Evolutionary conservation across 2,113 vertebrate genomes (phyloP), one percentile per base, ranked within the genome.

Genomic region (Aegotheles bennettii): DNA sequence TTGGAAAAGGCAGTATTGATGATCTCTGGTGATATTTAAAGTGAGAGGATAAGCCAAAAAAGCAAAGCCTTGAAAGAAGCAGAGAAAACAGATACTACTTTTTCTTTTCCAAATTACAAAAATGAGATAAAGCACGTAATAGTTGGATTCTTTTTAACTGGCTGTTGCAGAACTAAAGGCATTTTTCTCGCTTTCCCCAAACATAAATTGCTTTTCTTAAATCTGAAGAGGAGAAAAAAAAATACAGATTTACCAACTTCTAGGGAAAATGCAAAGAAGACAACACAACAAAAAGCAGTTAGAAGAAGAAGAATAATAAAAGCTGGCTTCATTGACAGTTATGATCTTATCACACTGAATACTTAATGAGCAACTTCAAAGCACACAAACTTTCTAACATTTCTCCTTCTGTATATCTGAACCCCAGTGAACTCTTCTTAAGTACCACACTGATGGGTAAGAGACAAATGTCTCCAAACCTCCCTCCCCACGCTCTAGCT

Each of bases 401-500:
- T 63, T 36, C 38, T 23, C 81, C 19, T 29, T 83, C 47, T 53
- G 23, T 77, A 1, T 23, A 63, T 28, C 51, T 11, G 31, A 80
- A 38, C 12, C n/a, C 31, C 68, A 67, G 13, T 1, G 10, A 67
- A 77, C 57, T 59, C 38, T 82, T 26, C 73, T 63, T 56, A 35
- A 77, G 54, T 48, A 54, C 33, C 0, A 3, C 38, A 3, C 40
- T 23, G 63, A 35, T 28, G 43, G 28, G 54, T 1, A 17, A 14
- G 20, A 82, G 78, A 59, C n/a, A 69, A 67, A 31, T 1, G 9
- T 16, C 69, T 63, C 65, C 73, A 63, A 42, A 71, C 7, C 40
- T 53, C 33, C 38, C 33, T 21, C 48, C 12, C 14, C 45, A 26
- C 0, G 0, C 38, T 35, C 13, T 9, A 68, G 31, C 0, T 0